These are phyloP conservation scores for Dendrolimus punctatus DNA, from an alignment of 1,140 invertebrate species.

Conservation along the genomic window DNA sequence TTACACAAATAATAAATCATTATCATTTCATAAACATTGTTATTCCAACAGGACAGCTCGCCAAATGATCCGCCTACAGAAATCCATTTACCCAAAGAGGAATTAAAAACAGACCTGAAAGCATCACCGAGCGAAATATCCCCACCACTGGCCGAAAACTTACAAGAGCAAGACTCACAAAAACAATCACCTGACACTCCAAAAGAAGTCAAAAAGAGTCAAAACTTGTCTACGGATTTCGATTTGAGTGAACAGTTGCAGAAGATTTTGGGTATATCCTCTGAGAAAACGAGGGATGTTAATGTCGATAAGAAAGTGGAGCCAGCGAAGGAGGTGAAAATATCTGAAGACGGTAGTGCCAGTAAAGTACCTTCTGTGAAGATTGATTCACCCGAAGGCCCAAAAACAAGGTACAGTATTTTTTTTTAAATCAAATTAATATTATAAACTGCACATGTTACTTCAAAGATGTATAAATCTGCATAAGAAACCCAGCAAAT, in stretches of 20 bases:
- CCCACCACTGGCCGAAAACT: slow-evolving; percentile 44
- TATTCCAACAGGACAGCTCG: slow-evolving; percentile 29
- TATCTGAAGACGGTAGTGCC: slow-evolving; percentile 39
- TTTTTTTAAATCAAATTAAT: neutral
- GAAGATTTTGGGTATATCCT: slow-evolving; percentile 66
- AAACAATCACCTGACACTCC: slow-evolving; percentile 58
- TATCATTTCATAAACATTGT: too few relatives aligned
- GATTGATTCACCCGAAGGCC: slow-evolving; percentile 65
- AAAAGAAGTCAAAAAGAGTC: slow-evolving; percentile 66
- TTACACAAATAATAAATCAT: too few relatives aligned
- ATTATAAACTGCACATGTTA: too few relatives aligned
- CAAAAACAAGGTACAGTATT: slow-evolving; percentile 45
- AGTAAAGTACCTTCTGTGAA: slow-evolving; percentile 65
- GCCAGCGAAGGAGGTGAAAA: slow-evolving; percentile 50
- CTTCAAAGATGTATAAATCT: too few relatives aligned
- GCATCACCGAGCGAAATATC: slow-evolving; percentile 62
- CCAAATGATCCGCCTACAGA: slow-evolving; percentile 62
- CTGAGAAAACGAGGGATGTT: slow-evolving; percentile 49
- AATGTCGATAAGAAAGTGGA: slow-evolving; percentile 50
- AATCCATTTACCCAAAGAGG: slow-evolving; percentile 51
- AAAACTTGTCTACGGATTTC: slow-evolving; percentile 67
- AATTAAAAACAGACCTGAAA: slow-evolving; percentile 44
- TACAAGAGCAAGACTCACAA: slow-evolving; percentile 46
- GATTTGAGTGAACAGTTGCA: slow-evolving; percentile 68
- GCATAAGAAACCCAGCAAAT: too few relatives aligned